These are phyloP conservation scores for Bradynema listronoti DNA, from an alignment of 1,140 invertebrate species.

Conservation along the genomic window DNA sequence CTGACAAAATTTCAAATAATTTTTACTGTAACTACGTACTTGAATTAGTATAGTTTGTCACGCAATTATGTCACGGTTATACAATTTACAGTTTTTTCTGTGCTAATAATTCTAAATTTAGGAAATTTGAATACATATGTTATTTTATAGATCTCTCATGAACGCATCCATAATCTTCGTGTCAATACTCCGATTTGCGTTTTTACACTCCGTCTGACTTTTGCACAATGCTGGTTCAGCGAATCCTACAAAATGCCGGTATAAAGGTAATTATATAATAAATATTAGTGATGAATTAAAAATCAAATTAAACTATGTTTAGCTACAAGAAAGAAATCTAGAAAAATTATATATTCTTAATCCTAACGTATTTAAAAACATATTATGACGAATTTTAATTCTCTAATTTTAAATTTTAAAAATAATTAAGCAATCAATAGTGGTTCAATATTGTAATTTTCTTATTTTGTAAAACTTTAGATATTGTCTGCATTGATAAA, in stretches of 20 bases:
- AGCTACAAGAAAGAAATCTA: too few relatives aligned
- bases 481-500: constrained; percentile 18
- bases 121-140: too few relatives aligned
- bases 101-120: neutral
- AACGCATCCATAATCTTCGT: constrained; percentile 2
- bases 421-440: neutral
- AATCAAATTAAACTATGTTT: neutral
- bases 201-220: constrained; percentile 2
- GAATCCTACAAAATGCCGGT: constrained; percentile 23
- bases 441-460: neutral
- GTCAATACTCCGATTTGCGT: constrained; percentile 12
- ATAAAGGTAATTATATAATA: constrained; percentile 18
- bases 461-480: constrained; percentile 3
- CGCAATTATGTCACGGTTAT: neutral
- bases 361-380: neutral
- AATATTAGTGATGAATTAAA: neutral
- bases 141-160: constrained; percentile 9
- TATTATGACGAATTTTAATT: neutral
- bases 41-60: neutral
- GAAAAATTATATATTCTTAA: neutral
- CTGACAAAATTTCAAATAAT: neutral
- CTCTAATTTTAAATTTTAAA: neutral
- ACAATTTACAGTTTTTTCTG: neutral
- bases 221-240: constrained; percentile 11
- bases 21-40: neutral